phyloP scores from a whole-genome alignment of 2,888 invertebrate genomes.

The Diogma glabrata region DNA sequence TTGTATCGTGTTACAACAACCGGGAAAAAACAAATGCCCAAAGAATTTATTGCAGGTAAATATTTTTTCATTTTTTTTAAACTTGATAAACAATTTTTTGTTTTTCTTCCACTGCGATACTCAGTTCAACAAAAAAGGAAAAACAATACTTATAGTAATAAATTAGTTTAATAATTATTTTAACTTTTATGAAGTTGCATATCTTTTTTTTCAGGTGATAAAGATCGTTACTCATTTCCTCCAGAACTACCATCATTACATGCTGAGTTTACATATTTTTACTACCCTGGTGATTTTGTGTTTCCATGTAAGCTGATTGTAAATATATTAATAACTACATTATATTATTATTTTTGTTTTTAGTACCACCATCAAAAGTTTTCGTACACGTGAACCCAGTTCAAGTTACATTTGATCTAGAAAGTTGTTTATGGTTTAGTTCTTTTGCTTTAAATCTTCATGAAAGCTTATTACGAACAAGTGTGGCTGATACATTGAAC shows the following conservation, averaged over 20 bases:
- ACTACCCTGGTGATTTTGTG: slow-evolving; percentile 82
- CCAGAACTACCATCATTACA: slow-evolving; percentile 87
- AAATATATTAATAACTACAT: too few relatives aligned
- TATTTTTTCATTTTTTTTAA: slow-evolving; percentile 7
- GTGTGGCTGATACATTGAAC: slow-evolving; percentile 26
- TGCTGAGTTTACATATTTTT: slow-evolving; percentile 91
- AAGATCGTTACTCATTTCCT: slow-evolving; percentile 72
- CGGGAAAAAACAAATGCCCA: slow-evolving; percentile 58
- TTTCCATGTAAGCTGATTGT: slow-evolving; percentile 64
- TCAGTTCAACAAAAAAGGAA: slow-evolving; percentile 46
- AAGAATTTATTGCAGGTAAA: slow-evolving; percentile 68
- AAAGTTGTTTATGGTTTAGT: slow-evolving; percentile 87
- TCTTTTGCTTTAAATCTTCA: slow-evolving; percentile 83
- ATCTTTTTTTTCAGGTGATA: slow-evolving; percentile 44
- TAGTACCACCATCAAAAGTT: slow-evolving; percentile 89
- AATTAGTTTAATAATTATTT: slow-evolving; percentile 5
- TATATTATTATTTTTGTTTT: slow-evolving; percentile 24
- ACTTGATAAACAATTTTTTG: slow-evolving; percentile 5
- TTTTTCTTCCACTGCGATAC: slow-evolving; percentile 17
- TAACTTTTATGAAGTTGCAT: slow-evolving; percentile 12
- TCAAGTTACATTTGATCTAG: slow-evolving; percentile 73
- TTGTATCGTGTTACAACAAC: slow-evolving; percentile 73
- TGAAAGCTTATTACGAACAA: slow-evolving; percentile 52
- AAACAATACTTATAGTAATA: slow-evolving; percentile 36
- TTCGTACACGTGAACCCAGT: slow-evolving; percentile 88